These are phyloP conservation scores for Etheostoma cragini DNA, from an alignment of 2,113 vertebrate genomes.

Conservation along the genomic window DNA sequence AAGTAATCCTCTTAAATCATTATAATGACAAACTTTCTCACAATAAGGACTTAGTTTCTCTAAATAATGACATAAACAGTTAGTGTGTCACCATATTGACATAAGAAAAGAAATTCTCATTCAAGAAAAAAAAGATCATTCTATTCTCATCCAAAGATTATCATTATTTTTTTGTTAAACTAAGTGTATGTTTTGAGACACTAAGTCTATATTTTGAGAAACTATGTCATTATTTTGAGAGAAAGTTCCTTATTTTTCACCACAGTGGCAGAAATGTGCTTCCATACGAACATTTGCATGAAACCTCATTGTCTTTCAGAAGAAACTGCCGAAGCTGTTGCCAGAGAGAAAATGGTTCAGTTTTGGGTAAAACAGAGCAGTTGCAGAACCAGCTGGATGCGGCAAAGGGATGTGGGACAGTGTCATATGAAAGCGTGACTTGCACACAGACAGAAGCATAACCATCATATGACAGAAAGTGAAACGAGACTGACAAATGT, in stretches of 20 bases:
- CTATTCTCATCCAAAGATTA: too few relatives aligned
- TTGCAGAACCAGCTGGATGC: not conserved
- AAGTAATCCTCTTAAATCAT: too few relatives aligned
- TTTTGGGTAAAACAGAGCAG: conserved; percentile 47
- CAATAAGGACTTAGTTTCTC: not conserved
- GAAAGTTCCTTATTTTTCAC: not conserved
- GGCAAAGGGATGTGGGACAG: conserved; percentile 2
- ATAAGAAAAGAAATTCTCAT: too few relatives aligned
- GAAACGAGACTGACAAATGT: conserved; percentile 8
- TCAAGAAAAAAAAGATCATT: too few relatives aligned
- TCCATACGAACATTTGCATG: not conserved
- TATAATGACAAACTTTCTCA: too few relatives aligned
- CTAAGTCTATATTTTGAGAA: too few relatives aligned
- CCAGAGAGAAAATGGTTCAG: not conserved
- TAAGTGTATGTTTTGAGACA: too few relatives aligned
- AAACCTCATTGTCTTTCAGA: not conserved
- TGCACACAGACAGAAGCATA: not conserved
- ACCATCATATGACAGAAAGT: not conserved
- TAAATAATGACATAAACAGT: not conserved
- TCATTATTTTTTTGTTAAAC: too few relatives aligned
- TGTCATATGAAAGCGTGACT: not conserved
- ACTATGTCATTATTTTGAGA: too few relatives aligned
- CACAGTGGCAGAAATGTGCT: too few relatives aligned
- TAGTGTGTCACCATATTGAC: too few relatives aligned
- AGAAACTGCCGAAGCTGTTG: not conserved